Conservation (phyloP, 2,113 vertebrate genomes). For the Neoarius graeffei region DNA sequence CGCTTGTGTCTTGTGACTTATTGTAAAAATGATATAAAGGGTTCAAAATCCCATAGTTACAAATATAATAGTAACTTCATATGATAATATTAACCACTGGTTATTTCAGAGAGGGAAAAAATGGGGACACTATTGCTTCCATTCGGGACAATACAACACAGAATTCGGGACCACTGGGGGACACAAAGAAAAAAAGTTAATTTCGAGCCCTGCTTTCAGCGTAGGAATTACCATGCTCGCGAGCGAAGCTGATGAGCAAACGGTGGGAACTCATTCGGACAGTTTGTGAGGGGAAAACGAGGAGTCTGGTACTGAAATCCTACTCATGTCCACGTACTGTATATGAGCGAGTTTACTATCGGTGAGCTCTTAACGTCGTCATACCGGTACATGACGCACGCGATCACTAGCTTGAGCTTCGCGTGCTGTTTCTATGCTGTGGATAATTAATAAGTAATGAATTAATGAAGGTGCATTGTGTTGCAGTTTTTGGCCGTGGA, state of each 20-base stretch:
- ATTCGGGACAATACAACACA: no score
- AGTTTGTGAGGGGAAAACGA: neutral
- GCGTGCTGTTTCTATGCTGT: neutral
- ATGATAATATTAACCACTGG: no score
- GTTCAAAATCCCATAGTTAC: no score
- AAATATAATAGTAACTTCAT: no score
- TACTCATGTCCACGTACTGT: neutral
- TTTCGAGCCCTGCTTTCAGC: no score
- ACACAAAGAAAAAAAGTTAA: no score
- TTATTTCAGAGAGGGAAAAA: no score
- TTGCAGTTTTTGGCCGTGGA: slow-evolving; percentile 88
- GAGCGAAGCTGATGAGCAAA: neutral
- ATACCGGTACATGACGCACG: neutral
- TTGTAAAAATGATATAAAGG: no score
- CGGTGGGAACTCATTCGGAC: neutral
- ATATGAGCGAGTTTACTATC: neutral
- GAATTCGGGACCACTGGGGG: no score
- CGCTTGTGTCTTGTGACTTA: no score
- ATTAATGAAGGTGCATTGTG: neutral
- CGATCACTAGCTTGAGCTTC: neutral
- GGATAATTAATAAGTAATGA: neutral
- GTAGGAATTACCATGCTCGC: neutral
- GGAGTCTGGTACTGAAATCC: no score
- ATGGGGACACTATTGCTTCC: no score
- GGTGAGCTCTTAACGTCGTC: neutral